Evolutionary conservation across 2,797 vertebrate species (phyloP), one percentile per base, ranked within the genome.

Genomic region (Numenius phaeopus): DNA sequence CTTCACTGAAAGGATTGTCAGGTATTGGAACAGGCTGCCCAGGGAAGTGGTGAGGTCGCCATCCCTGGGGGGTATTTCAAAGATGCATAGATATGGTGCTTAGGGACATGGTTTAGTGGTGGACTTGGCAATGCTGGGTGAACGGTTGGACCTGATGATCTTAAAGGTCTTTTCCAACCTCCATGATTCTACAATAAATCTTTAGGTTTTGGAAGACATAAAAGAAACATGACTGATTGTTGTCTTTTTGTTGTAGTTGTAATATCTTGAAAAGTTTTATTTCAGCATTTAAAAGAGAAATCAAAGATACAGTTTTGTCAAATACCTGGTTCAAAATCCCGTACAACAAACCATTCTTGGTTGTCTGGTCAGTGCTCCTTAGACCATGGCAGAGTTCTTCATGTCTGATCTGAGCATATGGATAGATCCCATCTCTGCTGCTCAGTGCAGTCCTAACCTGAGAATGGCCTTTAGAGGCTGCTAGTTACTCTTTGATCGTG

Each of bases 301-400:
- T 40, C 13, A 40, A 20, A 80, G 17, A 10, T 32, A n/a, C 0
- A 2, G 49, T 75, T 88, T 78, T 86, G 29, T 14, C 5, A 76
- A 58, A 40, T 72, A 34, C 2, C 14, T 80, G 13, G 46, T 83
- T 85, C 83, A 39, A 91, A 94, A 81, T 78, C 50, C 14, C 2
- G 0, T 54, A 0, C 32, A 34, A 9, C 14, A 0, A 39, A 11
- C 23, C 21, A 26, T 65, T 65, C 17, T 70, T 50, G 12, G 24
- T 67, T 90, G 11, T 42, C 44, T 80, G 37, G 18, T 54, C 26
- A 37, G 13, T 32, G n/a, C 15, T 83, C 10, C 39, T 83, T 67
- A 65, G 12, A 21, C 12, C 37, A 26, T n/a, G 55, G 8, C 22
- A 14, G 26, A 7, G 32, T 50, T 80, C 80, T 65, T 55, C 50